Evolutionary conservation across 1,140 invertebrate species (phyloP), one percentile per base, ranked within the genome.

Genomic region (Pararge aegeria): DNA sequence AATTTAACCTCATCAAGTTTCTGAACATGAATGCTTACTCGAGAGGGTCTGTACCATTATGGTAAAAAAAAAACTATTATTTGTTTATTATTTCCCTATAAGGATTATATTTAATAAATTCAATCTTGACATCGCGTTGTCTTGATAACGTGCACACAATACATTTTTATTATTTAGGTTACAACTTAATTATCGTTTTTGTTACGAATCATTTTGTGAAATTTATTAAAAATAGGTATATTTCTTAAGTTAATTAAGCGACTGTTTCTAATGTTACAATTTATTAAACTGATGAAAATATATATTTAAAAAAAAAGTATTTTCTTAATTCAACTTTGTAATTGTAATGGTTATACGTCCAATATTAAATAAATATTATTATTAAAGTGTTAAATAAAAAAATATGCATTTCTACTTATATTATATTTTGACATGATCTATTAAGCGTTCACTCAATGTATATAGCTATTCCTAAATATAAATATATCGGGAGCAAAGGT

Each of bases 161-260:
- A 5, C 12, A 5, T 37, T 37, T 37, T 37, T 48, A 53, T 27
- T 27, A 55, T 55, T 54, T 55, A 24, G 24, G 24, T 24, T 24
- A 24, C 2, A 30, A 42, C 10, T 21, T 37, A 73, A 66, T 70
- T 61, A 69, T 66, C 37, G 63, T 64, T 66, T 70, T 70, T 72
- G 66, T 78, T 70, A 68, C 60, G 62, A 55, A 63, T 66, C 34
- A 70, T 70, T 66, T 73, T 56, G 24, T 50, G 21, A 56, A 52
- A 58, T 62, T 62, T 56, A 56, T 56, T 62, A 50, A 51, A 51
- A 42, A 56, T 62, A 62, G 54, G 48, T 58, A 24, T 24, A 58
- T 59, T 44, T 38, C 61, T 79, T 85, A 84, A 84, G 83, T 83
- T 83, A 88, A 72, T 73, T 87, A 84, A 83, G 81, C 48, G 67